These are phyloP conservation scores for Actenoides lindsayi DNA, from an alignment of 2,113 vertebrate genomes.

Conservation along the genomic window DNA sequence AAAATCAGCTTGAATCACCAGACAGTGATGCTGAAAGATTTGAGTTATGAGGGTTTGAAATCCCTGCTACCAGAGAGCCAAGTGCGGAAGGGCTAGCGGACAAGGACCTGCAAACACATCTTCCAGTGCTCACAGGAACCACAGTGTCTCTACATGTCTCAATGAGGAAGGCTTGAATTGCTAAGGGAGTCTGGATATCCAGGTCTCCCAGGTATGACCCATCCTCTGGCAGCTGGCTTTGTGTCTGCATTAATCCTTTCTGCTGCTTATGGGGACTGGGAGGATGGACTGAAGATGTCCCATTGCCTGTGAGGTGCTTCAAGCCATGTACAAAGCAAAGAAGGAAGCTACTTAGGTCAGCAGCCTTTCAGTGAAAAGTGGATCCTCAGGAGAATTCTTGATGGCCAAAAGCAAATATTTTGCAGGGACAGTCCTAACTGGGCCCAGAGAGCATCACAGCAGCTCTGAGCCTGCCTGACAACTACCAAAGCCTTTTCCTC, in stretches of 20 bases:
- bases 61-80: conserved; percentile 13
- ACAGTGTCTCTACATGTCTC: background rate
- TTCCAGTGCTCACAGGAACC: background rate
- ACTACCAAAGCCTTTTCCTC: background rate
- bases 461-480: background rate
- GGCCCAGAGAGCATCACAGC: background rate
- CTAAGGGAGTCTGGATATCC: background rate
- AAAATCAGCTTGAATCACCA: conserved; percentile 52
- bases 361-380: background rate
- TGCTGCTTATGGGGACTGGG: background rate
- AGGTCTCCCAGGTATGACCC: background rate
- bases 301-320: background rate
- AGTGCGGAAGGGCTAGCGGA: background rate
- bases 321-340: background rate
- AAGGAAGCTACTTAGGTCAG: background rate
- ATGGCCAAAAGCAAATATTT: background rate
- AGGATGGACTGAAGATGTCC: background rate
- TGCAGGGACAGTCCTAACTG: background rate
- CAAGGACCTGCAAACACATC: background rate
- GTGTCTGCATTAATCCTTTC: background rate
- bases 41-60: conserved; percentile 47
- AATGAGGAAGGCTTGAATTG: background rate
- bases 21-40: conserved; percentile 33
- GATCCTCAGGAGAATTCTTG: background rate
- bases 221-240: background rate